Percentiles rank a stretch among this genome's conserved stretches.
Evolutionary conservation across 2,113 vertebrate species (phyloP).

Genomic region (Sturnira hondurensis): DNA sequence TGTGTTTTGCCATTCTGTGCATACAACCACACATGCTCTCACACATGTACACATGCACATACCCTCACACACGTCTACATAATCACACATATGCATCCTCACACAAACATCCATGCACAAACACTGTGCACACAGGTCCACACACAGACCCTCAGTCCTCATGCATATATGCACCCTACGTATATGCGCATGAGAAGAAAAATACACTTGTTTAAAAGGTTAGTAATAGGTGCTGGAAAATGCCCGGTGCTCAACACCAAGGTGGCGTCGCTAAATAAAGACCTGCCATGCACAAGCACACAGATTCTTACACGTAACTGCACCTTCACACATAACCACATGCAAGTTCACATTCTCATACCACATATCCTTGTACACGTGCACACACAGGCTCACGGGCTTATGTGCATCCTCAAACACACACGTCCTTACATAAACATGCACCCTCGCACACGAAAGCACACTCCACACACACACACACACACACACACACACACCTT

Average conservation of each 20-base stretch:
- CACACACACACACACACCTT: too few species aligned
- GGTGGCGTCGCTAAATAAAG: background rate
- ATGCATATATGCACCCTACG: background rate
- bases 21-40: background rate
- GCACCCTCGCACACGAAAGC: background rate
- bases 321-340: background rate
- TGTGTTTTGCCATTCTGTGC: background rate
- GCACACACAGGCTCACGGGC: background rate
- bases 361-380: background rate
- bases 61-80: background rate
- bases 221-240: background rate
- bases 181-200: background rate
- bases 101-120: background rate
- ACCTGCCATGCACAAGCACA: background rate
- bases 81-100: too few species aligned
- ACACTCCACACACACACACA: background rate
- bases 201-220: background rate
- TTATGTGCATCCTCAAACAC: background rate
- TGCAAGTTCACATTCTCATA: background rate
- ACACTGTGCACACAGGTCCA: background rate
- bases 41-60: background rate
- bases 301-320: background rate
- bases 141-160: background rate
- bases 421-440: background rate
- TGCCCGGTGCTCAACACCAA: background rate